Conservation (phyloP, 2,797 vertebrate species). For the Esox lucius region DNA sequence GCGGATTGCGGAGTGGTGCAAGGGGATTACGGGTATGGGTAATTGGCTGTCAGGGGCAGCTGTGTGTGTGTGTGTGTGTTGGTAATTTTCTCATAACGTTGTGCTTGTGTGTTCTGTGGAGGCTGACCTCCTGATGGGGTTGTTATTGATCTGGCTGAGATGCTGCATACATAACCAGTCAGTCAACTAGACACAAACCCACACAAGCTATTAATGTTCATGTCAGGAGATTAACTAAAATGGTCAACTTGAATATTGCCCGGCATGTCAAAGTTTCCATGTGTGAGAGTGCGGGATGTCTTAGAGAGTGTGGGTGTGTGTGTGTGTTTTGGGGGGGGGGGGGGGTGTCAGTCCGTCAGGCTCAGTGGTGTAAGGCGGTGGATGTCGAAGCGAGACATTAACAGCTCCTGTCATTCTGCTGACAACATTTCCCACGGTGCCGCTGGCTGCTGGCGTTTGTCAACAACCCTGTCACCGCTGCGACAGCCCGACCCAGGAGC, state of each 20-base stretch:
- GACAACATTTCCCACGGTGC: slow-evolving; percentile 99
- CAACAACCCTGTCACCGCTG: slow-evolving; percentile 98
- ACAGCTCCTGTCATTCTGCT: slow-evolving; percentile 99
- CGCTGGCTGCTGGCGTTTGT: slow-evolving; percentile 99
- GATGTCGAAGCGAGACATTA: slow-evolving; percentile 96
- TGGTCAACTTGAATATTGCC: slow-evolving; percentile 84
- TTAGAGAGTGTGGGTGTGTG: slow-evolving; percentile 69
- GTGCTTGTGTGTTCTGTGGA: slow-evolving; percentile 67
- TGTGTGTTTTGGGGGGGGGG: slow-evolving; percentile 49
- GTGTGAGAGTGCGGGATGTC: slow-evolving; percentile 76
- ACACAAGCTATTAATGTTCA: slow-evolving; percentile 9
- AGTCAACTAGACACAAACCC: slow-evolving; percentile 39
- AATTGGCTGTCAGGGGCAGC: slow-evolving; percentile 74
- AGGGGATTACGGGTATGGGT: slow-evolving; percentile 71
- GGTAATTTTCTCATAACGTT: slow-evolving; percentile 75
- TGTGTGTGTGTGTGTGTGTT: slow-evolving; percentile 46
- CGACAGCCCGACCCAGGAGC: slow-evolving; percentile 80
- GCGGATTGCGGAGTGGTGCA: slow-evolving; percentile 60
- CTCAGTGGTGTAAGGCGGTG: slow-evolving; percentile 91
- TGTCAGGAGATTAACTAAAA: slow-evolving; percentile 52
- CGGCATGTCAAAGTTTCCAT: slow-evolving; percentile 60
- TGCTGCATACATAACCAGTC: slow-evolving; percentile 64
- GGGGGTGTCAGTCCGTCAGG: slow-evolving; percentile 94
- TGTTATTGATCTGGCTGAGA: slow-evolving; percentile 73
- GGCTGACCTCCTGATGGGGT: slow-evolving; percentile 70